Base-by-base conservation (phyloP, 1,140 invertebrate genomes). In the Tetraneura akinire region DNA sequence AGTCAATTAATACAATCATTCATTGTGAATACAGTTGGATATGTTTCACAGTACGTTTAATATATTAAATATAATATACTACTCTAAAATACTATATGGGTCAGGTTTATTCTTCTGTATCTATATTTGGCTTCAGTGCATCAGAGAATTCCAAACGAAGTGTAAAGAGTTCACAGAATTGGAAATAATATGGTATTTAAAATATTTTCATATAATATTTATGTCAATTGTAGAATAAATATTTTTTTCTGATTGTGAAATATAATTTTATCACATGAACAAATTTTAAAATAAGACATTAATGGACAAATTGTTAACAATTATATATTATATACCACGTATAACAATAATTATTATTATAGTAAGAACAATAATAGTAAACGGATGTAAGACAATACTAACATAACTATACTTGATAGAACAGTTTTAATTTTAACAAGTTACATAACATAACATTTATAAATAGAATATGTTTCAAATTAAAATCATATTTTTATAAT, bases 11-110 rank as follows among this genome's bases (percentile, higher is more conserved):
- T n/a, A n/a, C n/a, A n/a, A n/a, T n/a, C n/a, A n/a, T n/a, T n/a
- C n/a, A n/a, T n/a, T n/a, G n/a, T n/a, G n/a, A n/a, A n/a, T n/a
- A n/a, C n/a, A n/a, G n/a, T n/a, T n/a, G n/a, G n/a, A n/a, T n/a
- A n/a, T n/a, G n/a, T 68, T 68, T 68, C n/a, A 68, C 64, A 68
- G 32, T 45, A 45, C 37, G 37, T 42, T 68, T 68, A 68, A 45
- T 45, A 26, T n/a, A 64, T 45, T n/a, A 45, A 1, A 11, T 11
- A 9, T 11, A 18, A 10, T 23, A 10, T 1, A 6, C n/a, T 2
- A 2, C 1, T 45, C 10, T n/a, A n/a, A n/a, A n/a, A n/a, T n/a
- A n/a, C 13, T 45, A 0, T 5, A 23, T 5, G 5, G 64, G 11
- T 68, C 11, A 45, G 21, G 21, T 13, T 68, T 68, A 47, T 23